Base-by-base conservation (phyloP, 2,888 invertebrate species). In the Dicycla oo region DNA sequence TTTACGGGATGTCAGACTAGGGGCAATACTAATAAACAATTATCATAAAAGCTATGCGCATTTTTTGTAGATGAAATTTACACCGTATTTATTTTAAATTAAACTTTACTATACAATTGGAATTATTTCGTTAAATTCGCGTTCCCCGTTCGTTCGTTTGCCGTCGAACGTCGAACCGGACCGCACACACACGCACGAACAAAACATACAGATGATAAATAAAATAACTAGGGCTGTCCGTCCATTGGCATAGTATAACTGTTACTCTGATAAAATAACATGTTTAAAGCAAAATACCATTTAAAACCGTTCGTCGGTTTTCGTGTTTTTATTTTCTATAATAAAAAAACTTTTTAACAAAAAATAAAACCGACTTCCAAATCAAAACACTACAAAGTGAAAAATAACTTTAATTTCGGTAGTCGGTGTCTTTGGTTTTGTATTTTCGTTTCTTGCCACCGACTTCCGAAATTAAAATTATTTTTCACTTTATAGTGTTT, bases 71-170 rank as follows among this genome's bases (percentile, higher is more conserved):
- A 62, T 20, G 68, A 75, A 45, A 54, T 71, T 38, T 67, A 62
- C 61, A 72, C 68, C 38, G 70, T 72, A 65, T 64, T 72, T 66
- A 76, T 69, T 51, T 71, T 74, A 68, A 73, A 66, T 68, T 71
- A 23, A 34, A 58, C 57, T 74, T 49, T 74, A 56, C 69, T 60
- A 10, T 69, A 45, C 23, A 71, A 65, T 69, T 68, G 38, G 13
- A 79, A 72, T 81, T 79, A 79, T 69, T 79, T 84, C 80, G 75
- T 53, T 80, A 73, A 73, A 74, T 56, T 78, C 65, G 71, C 67
- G 77, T 77, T 74, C 66, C 66, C 77, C 69, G 80, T 79, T 77
- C 84, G 85, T 86, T 82, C 82, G 75, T 75, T 79, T 76, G 71
- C 70, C 74, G 73, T 77, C 76, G 69, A 61, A 71, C 83, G n/a